A percentile compares a stretch with the other conserved stretches of the same genome.
These are phyloP conservation scores for Chelmon rostratus DNA, from an alignment of 2,797 vertebrate genomes.

Conservation along the genomic window DNA sequence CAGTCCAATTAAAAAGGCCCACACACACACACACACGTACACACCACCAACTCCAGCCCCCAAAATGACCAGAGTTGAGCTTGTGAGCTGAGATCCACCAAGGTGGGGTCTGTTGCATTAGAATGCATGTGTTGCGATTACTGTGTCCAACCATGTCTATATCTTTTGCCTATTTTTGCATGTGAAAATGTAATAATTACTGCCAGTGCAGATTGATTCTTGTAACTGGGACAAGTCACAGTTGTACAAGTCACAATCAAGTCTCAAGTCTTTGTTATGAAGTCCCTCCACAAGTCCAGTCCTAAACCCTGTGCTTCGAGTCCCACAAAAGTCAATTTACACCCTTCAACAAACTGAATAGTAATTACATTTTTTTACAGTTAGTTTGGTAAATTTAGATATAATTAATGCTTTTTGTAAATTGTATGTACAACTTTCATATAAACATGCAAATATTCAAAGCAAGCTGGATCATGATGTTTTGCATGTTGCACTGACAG, in stretches of 20 bases:
- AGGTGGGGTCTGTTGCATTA: not conserved
- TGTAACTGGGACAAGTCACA: too few relatives aligned
- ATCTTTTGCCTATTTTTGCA: too few relatives aligned
- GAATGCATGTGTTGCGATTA: not conserved
- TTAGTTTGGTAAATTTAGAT: not conserved
- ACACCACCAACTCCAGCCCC: not conserved
- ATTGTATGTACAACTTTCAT: not conserved
- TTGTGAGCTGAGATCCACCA: not conserved
- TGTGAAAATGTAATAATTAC: not conserved
- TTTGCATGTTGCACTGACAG: not conserved
- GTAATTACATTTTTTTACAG: too few relatives aligned
- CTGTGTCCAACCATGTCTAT: not conserved
- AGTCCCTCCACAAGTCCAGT: too few relatives aligned
- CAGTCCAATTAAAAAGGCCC: too few relatives aligned
- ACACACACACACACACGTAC: too few relatives aligned
- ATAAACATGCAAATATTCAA: not conserved
- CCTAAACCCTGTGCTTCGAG: too few relatives aligned
- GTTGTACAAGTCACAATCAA: too few relatives aligned
- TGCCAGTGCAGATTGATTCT: not conserved
- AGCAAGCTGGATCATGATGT: not conserved
- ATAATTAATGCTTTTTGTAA: not conserved
- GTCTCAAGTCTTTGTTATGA: too few relatives aligned
- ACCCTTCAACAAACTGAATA: not conserved
- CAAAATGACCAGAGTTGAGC: too few relatives aligned
- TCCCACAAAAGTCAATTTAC: not conserved